These are phyloP conservation scores for Sebastes iracundus DNA, from an alignment of 2,797 vertebrate species.

Conservation along the genomic window DNA sequence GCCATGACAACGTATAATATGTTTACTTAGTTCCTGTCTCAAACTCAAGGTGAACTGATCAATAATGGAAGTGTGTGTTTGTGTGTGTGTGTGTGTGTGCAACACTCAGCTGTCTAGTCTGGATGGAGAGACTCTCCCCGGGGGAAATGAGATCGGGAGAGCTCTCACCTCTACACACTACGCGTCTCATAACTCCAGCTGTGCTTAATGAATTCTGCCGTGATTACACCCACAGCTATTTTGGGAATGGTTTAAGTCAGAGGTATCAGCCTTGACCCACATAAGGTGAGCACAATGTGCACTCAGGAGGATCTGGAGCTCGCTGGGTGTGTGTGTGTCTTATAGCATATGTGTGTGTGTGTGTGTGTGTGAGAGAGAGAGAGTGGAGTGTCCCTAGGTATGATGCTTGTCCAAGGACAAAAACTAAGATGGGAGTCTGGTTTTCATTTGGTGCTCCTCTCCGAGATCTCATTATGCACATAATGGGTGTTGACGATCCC, in stretches of 20 bases:
- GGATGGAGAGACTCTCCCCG: background rate
- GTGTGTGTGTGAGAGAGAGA: background rate
- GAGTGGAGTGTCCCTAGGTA: constrained; percentile 7
- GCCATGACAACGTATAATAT: constrained; percentile 22
- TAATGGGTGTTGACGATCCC: background rate
- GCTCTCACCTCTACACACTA: constrained; percentile 44
- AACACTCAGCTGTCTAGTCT: background rate
- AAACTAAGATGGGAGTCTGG: background rate
- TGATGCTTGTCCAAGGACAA: background rate
- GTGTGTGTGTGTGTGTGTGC: background rate
- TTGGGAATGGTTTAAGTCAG: constrained; percentile 61
- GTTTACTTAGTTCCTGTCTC: constrained; percentile 9
- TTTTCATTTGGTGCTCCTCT: background rate
- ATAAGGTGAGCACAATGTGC: constrained; percentile 60
- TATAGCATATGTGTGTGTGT: background rate
- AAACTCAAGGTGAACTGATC: constrained; percentile 39
- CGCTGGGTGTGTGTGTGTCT: background rate
- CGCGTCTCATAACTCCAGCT: constrained; percentile 60
- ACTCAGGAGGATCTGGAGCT: constrained; percentile 41
- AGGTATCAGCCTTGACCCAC: constrained; percentile 73
- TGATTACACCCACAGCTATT: constrained; percentile 74
- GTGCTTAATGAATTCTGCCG: constrained; percentile 69
- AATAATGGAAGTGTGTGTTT: constrained; percentile 28
- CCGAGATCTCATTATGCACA: background rate
- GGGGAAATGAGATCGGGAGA: constrained; percentile 14